phyloP scores from a whole-genome alignment of 2,888 invertebrate species.

The Alsophila aescularia region DNA sequence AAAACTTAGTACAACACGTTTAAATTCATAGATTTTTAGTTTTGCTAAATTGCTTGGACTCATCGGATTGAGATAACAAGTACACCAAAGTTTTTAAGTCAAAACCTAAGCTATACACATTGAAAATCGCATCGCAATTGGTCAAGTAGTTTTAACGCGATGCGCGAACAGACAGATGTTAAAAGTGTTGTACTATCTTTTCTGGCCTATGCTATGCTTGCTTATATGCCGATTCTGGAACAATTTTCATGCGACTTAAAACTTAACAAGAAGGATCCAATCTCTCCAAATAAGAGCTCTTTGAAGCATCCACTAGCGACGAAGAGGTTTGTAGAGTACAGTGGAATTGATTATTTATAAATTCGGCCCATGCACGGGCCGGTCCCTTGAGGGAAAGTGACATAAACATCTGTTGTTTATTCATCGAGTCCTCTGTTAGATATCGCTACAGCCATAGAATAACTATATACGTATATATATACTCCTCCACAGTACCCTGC shows the following conservation, averaged over 20 bases:
- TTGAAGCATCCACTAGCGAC: slow-evolving; percentile 24
- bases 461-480: too few relatives aligned
- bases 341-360: slow-evolving; percentile 62
- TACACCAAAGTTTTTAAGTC: too few relatives aligned
- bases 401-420: slow-evolving; percentile 74
- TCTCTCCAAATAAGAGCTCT: slow-evolving; percentile 32
- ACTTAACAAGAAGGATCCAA: slow-evolving; percentile 31
- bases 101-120: too few relatives aligned
- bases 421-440: slow-evolving; percentile 59
- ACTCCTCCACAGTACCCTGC: too few relatives aligned
- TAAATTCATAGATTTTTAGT: too few relatives aligned
- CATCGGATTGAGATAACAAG: too few relatives aligned
- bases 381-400: slow-evolving; percentile 48
- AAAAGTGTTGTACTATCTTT: too few relatives aligned
- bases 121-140: too few relatives aligned
- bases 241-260: slow-evolving; percentile 22
- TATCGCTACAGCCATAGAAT: slow-evolving; percentile 53
- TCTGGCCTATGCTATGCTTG: slow-evolving; percentile 3
- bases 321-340: slow-evolving; percentile 28
- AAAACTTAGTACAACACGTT: too few relatives aligned
- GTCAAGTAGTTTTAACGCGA: too few relatives aligned
- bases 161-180: too few relatives aligned
- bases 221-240: slow-evolving; percentile 6
- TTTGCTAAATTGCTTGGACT: too few relatives aligned
- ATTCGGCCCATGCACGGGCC: slow-evolving; percentile 51